Evolutionary conservation across 2,113 vertebrate species (phyloP), one percentile per base, ranked within the genome.

Genomic region (Catharus fuscescens): DNA sequence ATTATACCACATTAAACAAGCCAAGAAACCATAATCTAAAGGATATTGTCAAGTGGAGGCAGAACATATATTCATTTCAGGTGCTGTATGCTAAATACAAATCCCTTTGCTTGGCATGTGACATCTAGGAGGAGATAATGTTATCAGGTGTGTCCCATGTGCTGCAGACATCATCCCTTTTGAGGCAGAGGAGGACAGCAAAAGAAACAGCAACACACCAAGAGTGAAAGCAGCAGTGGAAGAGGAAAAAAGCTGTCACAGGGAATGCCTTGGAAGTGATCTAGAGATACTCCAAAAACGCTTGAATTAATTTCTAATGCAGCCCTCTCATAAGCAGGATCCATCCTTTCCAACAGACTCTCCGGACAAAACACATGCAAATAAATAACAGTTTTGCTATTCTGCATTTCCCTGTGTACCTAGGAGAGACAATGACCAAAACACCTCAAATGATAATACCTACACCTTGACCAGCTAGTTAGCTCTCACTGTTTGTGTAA

Each of bases 1-100:
- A 47, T 86, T 91, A 87, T 66, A 42, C 52, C 13, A 21, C 44
- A 92, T 93, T 88, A 96, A 90, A 74, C 59, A 83, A 90, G 64
- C 50, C 60, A 84, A 88, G 81, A 80, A 94, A 70, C 50, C 0
- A 0, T 88, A 88, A 92, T 80, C 84, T 82, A 80, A 79, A 62
- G 76, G 54, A 90, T 94, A 82, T 62, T 90, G 90, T 76, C 81
- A 64, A 80, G 85, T 18, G 38, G 57, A 73, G 31, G 28, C 42
- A 73, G 86, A 84, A 89, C 53, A 76, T 25, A 45, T 10, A 86
- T 74, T 86, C 42, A 66, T 73, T 90, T 88, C 62, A 86, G 67
- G 48, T 70, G 31, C 59, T 83, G 67, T 52, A 56, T 60, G 67
- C 70, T 87, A 95, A 93, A 88, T 9, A 73, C 74, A 86, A 88